Conservation (phyloP, 1,140 invertebrate species). For the Andrena cerasifolii region DNA sequence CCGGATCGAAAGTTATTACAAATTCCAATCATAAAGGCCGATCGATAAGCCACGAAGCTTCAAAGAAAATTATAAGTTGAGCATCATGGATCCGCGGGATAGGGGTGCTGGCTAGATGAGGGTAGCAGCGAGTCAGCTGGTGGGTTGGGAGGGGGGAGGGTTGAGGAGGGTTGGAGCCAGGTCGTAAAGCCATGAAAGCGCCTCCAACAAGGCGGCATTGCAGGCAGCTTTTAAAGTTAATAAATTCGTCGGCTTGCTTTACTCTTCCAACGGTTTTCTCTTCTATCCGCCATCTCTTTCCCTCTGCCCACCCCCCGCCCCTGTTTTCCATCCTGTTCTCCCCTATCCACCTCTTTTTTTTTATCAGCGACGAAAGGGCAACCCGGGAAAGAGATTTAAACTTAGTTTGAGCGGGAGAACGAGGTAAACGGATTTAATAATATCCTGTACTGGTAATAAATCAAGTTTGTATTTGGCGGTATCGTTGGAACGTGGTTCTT, state of each 20-base stretch:
- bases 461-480: conserved; percentile 77
- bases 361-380: conserved; percentile 49
- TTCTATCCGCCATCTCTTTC: conserved; percentile 38
- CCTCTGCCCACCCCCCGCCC: not conserved
- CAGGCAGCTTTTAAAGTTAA: conserved; percentile 78
- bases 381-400: conserved; percentile 71
- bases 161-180: conserved; percentile 16
- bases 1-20: conserved; percentile 71
- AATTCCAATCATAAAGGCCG: conserved; percentile 75
- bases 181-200: conserved; percentile 72
- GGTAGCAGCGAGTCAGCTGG: conserved; percentile 22
- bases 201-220: conserved; percentile 69
- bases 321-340: conserved; percentile 19
- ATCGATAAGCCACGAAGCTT: conserved; percentile 75
- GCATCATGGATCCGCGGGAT: conserved; percentile 56
- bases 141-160: conserved; percentile 13
- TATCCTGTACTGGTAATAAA: conserved; percentile 79
- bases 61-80: conserved; percentile 77
- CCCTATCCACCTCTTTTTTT: conserved; percentile 41
- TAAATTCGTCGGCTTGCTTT: conserved; percentile 77
- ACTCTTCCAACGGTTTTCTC: conserved; percentile 59
- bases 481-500: not conserved
- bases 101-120: conserved; percentile 27
- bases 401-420: conserved; percentile 73
- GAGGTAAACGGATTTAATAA: conserved; percentile 79